These are phyloP conservation scores for Mamestra brassicae DNA, from an alignment of 2,888 invertebrate species.

Conservation along the genomic window DNA sequence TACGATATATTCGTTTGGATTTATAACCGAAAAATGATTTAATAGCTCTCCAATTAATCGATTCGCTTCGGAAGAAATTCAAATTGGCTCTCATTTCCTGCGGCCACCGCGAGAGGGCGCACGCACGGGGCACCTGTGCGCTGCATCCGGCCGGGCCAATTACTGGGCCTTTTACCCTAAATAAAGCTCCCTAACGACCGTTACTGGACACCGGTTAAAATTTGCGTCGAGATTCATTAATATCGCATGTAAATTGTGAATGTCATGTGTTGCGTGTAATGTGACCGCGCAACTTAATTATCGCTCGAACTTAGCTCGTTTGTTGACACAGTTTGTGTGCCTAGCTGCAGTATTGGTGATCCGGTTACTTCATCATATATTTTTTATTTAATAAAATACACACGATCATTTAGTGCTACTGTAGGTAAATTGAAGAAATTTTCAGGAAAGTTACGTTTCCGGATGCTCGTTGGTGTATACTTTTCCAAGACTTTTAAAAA, in stretches of 20 bases:
- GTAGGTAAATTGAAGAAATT: neutral
- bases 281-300: constrained; percentile 61
- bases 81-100: constrained; percentile 88
- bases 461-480: neutral
- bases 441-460: neutral
- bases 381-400: neutral
- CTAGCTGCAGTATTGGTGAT: neutral
- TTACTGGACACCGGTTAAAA: constrained; percentile 79
- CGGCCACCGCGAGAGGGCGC: constrained; percentile 81
- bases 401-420: neutral
- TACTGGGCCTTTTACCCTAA: constrained; percentile 84
- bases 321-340: constrained; percentile 30
- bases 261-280: constrained; percentile 62
- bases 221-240: constrained; percentile 77
- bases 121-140: constrained; percentile 85
- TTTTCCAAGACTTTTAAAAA: neutral
- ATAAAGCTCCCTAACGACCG: constrained; percentile 82
- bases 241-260: constrained; percentile 67
- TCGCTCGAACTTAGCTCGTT: constrained; percentile 51
- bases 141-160: constrained; percentile 87
- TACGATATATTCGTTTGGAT: constrained; percentile 51
- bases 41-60: constrained; percentile 82
- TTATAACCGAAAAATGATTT: constrained; percentile 69
- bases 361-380: neutral
- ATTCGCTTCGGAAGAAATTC: constrained; percentile 85